Conservation (phyloP, 2,113 vertebrate genomes). For the Phocoena sinus region DNA sequence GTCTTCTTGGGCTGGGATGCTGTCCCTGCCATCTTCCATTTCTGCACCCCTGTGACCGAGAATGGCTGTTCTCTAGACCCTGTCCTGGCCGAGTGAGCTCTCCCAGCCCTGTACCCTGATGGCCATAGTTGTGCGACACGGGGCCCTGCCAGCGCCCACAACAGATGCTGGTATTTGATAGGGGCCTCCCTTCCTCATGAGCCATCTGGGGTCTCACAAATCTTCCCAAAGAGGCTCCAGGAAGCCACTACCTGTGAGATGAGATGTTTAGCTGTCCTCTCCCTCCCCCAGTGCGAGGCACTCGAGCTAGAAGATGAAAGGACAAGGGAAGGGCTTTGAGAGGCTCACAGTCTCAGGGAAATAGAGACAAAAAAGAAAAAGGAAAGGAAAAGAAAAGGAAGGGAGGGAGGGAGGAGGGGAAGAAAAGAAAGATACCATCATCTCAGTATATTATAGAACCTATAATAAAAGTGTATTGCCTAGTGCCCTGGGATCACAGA, state of each 20-base stretch:
- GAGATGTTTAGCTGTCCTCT: no score
- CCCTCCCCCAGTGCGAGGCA: background rate
- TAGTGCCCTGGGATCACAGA: background rate
- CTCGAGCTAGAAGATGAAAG: background rate
- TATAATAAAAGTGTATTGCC: background rate
- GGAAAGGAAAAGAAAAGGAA: no score
- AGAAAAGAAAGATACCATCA: rapidly evolving
- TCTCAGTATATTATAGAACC: background rate
- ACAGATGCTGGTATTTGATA: background rate
- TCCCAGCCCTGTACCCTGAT: background rate
- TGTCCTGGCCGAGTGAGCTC: background rate
- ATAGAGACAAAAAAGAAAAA: background rate
- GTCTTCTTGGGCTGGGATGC: background rate
- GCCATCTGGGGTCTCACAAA: background rate
- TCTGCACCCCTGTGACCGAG: background rate
- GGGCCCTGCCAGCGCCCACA: background rate
- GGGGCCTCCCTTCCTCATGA: background rate
- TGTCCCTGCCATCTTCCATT: rapidly evolving
- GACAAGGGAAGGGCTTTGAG: background rate
- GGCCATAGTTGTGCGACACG: rapidly evolving
- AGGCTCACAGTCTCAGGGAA: background rate
- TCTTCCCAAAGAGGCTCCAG: background rate
- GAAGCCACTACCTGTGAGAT: background rate
- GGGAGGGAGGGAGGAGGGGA: background rate
- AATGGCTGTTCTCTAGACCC: background rate